Base-by-base conservation (phyloP, 2,888 invertebrate species). In the Corythucha ciliata region DNA sequence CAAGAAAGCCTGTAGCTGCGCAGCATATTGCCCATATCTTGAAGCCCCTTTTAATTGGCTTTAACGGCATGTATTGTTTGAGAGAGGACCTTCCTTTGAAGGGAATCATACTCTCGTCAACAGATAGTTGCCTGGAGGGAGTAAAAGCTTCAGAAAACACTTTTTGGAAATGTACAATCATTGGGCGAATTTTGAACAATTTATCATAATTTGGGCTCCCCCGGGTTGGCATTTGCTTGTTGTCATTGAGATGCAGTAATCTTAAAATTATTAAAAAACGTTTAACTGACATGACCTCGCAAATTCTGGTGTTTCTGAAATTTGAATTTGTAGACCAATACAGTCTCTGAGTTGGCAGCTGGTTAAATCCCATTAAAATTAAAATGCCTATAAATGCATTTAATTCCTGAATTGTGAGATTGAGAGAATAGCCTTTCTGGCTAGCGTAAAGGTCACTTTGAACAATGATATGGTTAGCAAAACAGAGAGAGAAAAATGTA, bases 1-100 rank as follows among this genome's bases (percentile, higher is more conserved):
- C 21, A n/a, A 45, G 21, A 24, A 25, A 45, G 21, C 45, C 45
- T 7, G 45, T 26, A 18, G 22, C 42, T 33, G 58, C 45, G 55
- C 58, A 59, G 14, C 55, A 49, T 16, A 60, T 42, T 18, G 47
- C 56, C 60, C 60, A 61, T 26, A 60, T 48, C 49, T 61, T 61
- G 56, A 60, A 60, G 34, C 57, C 58, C n/a, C 59, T 34, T 48
- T 59, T 60, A 32, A 56, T 57, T 7, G 60, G 59, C 45, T 61
- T 60, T 56, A 56, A 37, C 4, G 58, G 57, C 55, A 58, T 56
- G 39, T 61, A 61, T 37, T 61, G 61, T 40, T 61, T 61, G 39
- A 60, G 27, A 22, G 53, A 34, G 21, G 52, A 50, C 24, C 58
- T 42, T 5, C 60, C 60, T 55, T 60, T 61, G 56, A 60, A 61